Conservation (phyloP, 2,113 vertebrate species). For the Coptodon rendalli region DNA sequence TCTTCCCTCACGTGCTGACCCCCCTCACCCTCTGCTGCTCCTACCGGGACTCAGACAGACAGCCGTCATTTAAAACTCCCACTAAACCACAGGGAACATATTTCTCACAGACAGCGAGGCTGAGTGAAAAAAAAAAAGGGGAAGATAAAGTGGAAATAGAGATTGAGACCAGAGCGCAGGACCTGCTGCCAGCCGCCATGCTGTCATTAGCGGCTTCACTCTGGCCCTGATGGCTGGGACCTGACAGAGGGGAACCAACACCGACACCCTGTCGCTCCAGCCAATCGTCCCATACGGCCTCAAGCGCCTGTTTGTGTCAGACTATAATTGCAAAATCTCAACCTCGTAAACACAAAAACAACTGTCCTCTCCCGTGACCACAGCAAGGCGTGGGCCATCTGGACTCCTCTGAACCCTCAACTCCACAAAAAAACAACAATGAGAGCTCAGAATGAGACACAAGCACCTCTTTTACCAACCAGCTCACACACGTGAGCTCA, state of each 20-base stretch:
- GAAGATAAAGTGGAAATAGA: conserved; percentile 36
- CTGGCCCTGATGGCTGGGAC: conserved; percentile 14
- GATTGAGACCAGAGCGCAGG: conserved; percentile 1
- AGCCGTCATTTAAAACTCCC: conserved; percentile 58
- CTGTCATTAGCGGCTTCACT: conserved; percentile 59
- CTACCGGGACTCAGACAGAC: conserved; percentile 8
- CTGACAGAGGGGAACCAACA: conserved; percentile 35
- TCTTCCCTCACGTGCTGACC: not conserved
- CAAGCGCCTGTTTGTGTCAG: conserved; percentile 13
- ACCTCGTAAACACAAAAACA: conserved; percentile 36
- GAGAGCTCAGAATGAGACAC: not conserved
- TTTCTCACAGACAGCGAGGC: conserved; percentile 52
- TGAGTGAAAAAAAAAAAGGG: not conserved
- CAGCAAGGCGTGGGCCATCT: conserved; percentile 51
- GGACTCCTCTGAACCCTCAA: conserved; percentile 38
- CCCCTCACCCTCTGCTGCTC: not conserved
- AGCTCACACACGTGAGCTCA: not conserved
- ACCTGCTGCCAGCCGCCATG: conserved; percentile 43
- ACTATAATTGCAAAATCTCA: conserved; percentile 20
- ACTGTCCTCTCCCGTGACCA: conserved; percentile 33
- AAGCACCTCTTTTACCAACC: not conserved
- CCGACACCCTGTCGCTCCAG: conserved; percentile 1
- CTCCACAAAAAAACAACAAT: conserved; percentile 17
- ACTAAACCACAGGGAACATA: conserved; percentile 57
- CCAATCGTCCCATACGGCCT: conserved; percentile 10